Evolutionary conservation across 1,140 invertebrate genomes (phyloP).

Genomic region (Agrypnia vestita): DNA sequence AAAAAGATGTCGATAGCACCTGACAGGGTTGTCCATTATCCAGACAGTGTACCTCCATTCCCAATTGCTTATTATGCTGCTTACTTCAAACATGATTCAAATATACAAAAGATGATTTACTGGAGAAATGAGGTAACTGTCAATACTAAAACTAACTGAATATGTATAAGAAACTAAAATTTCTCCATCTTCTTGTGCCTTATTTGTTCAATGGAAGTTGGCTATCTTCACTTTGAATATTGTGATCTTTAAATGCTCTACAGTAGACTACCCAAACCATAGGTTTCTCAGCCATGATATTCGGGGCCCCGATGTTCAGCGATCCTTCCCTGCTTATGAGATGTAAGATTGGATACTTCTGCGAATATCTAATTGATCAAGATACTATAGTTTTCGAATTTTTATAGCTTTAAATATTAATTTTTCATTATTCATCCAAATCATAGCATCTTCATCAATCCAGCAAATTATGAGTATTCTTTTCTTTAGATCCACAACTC

Average conservation of each 20-base stretch:
- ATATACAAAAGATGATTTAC: conserved; percentile 39
- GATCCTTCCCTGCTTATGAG: not conserved
- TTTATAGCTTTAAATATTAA: too few relatives aligned
- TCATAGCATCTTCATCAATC: too few relatives aligned
- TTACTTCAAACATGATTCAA: conserved; percentile 49
- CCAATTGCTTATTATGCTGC: conserved; percentile 49
- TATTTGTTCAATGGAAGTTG: too few relatives aligned
- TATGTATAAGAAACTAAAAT: not conserved
- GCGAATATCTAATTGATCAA: too few relatives aligned
- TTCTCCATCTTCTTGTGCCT: too few relatives aligned
- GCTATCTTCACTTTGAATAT: not conserved
- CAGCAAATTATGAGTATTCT: too few relatives aligned
- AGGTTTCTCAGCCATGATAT: not conserved
- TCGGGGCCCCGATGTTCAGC: not conserved
- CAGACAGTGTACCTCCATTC: conserved; percentile 36
- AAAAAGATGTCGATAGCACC: conserved; percentile 61
- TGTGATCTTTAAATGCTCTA: not conserved
- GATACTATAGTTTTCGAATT: too few relatives aligned
- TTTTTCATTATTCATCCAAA: too few relatives aligned
- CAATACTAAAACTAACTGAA: too few relatives aligned
- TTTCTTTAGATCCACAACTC: too few relatives aligned
- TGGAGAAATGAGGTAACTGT: conserved; percentile 5
- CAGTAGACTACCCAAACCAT: not conserved
- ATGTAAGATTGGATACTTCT: too few relatives aligned
- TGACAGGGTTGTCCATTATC: not conserved